Percentiles rank a stretch among this genome's conserved stretches.
Evolutionary conservation across 2,888 invertebrate species (phyloP).

Genomic region (Volucella bombylans): DNA sequence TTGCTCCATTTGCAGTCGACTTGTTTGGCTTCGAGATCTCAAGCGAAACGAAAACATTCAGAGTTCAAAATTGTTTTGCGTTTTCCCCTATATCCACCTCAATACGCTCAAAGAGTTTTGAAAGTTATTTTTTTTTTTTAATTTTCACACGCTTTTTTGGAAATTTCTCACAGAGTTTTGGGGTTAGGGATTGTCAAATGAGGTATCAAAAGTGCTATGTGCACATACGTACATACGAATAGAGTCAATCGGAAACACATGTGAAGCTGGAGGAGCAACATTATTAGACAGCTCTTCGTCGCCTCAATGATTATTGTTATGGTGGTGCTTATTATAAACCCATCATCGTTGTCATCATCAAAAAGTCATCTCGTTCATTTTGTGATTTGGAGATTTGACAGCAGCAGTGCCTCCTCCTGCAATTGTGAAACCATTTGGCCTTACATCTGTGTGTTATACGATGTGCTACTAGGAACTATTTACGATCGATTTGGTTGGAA

Average conservation of each 20-base stretch:
- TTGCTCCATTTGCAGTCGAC: neutral
- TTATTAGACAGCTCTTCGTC: conserved; percentile 38
- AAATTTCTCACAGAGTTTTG: conserved; percentile 33
- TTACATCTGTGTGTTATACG: conserved; percentile 34
- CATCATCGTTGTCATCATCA: conserved; percentile 70
- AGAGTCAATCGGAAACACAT: conserved; percentile 20
- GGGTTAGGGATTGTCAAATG: conserved; percentile 47
- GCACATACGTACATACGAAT: too few relatives aligned
- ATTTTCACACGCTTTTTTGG: conserved; percentile 63
- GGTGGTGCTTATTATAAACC: conserved; percentile 67
- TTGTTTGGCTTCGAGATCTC: neutral
- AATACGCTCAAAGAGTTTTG: neutral
- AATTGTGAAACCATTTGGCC: conserved; percentile 32
- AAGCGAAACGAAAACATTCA: conserved; percentile 70
- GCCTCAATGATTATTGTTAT: conserved; percentile 18
- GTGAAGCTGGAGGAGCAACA: conserved; percentile 18
- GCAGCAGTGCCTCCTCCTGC: conserved; percentile 3
- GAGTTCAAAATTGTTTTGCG: neutral
- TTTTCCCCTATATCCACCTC: conserved; percentile 1
- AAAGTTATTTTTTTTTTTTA: neutral
- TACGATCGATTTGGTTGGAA: conserved; percentile 68
- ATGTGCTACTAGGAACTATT: conserved; percentile 46
- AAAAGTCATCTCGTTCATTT: conserved; percentile 60
- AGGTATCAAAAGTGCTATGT: conserved; percentile 36
- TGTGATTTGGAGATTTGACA: neutral